Evolutionary conservation across 2,797 vertebrate genomes (phyloP).

Genomic region (Coccyzus lansbergi): DNA sequence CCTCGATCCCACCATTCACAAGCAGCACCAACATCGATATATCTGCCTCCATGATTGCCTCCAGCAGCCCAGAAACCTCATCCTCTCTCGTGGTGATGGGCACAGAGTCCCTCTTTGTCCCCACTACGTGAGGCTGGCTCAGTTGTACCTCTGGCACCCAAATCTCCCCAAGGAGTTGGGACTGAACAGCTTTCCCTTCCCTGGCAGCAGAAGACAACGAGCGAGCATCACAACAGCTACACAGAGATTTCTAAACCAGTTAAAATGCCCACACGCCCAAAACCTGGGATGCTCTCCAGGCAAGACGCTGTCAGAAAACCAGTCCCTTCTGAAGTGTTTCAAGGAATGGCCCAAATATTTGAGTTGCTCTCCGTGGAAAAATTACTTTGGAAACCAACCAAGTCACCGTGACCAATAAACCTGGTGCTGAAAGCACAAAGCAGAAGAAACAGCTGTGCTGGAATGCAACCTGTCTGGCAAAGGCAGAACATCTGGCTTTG

Average conservation of each 20-base stretch:
- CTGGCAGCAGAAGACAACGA: neutral
- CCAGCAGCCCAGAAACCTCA: neutral
- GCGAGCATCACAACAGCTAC: accelerated
- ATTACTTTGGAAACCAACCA: constrained; percentile 5
- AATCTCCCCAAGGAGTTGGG: neutral
- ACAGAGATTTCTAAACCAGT: neutral
- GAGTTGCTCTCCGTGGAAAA: neutral
- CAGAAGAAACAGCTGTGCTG: neutral
- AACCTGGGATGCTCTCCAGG: neutral
- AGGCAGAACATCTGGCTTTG: constrained; percentile 28
- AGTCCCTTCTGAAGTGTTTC: neutral
- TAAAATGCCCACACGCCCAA: neutral
- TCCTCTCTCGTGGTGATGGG: neutral
- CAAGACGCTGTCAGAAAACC: neutral
- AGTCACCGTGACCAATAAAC: neutral
- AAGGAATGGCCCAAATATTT: neutral
- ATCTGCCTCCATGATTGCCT: neutral
- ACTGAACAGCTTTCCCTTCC: neutral
- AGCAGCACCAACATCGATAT: neutral
- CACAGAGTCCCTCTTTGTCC: neutral
- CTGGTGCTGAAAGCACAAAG: neutral
- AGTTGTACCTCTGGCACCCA: neutral
- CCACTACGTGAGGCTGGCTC: neutral
- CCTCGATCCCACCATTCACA: neutral
- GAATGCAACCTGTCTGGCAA: constrained; percentile 21